These are phyloP conservation scores for Remorina albescens DNA, from an alignment of 2,797 vertebrate genomes.

Conservation along the genomic window DNA sequence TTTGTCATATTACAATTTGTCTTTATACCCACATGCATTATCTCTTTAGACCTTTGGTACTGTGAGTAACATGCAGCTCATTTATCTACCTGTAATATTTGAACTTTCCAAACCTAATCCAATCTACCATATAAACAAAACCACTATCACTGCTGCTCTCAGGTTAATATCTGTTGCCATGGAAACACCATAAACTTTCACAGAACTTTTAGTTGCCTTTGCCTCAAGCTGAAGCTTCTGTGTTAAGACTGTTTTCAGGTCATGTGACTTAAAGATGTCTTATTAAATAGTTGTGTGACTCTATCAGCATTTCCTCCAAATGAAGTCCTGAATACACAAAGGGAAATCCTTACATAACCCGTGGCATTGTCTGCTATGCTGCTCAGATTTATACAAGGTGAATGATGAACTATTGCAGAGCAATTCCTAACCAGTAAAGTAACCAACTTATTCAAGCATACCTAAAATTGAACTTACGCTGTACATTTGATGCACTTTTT, in stretches of 20 bases:
- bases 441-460: background rate
- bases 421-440: background rate
- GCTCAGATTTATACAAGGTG: background rate
- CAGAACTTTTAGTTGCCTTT: constrained; percentile 15
- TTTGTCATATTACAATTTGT: constrained; percentile 1
- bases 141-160: constrained; percentile 9
- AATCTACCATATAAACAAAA: constrained; percentile 28
- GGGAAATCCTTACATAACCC: background rate
- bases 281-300: constrained; percentile 6
- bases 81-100: constrained; percentile 5
- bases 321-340: background rate
- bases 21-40: background rate
- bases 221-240: constrained; percentile 20
- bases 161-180: constrained; percentile 49
- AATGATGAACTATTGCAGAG: constrained; percentile 4
- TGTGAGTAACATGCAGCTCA: background rate
- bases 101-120: constrained; percentile 6
- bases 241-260: constrained; percentile 30
- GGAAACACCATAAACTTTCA: constrained; percentile 50
- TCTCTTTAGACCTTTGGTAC: background rate
- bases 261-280: constrained; percentile 1
- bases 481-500: too few species aligned
- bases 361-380: background rate
- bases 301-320: background rate
- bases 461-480: too few species aligned